These are phyloP conservation scores for Patella depressa DNA, from an alignment of 2,888 invertebrate genomes.

Conservation along the genomic window DNA sequence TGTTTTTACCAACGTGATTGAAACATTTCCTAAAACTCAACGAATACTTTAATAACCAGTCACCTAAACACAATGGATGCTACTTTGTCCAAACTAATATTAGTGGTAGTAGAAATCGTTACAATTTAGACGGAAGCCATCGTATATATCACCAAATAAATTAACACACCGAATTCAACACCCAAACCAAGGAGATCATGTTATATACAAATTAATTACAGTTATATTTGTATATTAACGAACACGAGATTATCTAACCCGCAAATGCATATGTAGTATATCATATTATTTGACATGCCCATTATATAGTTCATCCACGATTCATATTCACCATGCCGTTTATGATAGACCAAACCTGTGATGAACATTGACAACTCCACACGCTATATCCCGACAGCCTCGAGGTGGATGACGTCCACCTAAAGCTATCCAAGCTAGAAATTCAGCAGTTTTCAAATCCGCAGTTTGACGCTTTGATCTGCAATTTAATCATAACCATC, in stretches of 20 bases:
- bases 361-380: conserved; percentile 45
- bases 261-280: not conserved
- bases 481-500: conserved; percentile 22
- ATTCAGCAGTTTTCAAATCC: conserved; percentile 45
- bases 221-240: too few relatives aligned
- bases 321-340: not conserved
- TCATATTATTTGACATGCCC: not conserved
- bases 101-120: not conserved
- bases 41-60: too few relatives aligned
- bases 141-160: not conserved
- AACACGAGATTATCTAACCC: not conserved
- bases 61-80: too few relatives aligned
- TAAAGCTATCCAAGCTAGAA: conserved; percentile 47
- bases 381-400: conserved; percentile 41
- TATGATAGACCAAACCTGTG: conserved; percentile 32
- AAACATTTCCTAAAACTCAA: too few relatives aligned
- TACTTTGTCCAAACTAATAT: not conserved
- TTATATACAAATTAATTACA: too few relatives aligned
- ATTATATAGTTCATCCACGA: not conserved
- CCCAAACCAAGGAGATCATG: not conserved
- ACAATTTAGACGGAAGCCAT: not conserved
- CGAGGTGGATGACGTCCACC: conserved; percentile 33
- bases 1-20: too few relatives aligned
- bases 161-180: not conserved
- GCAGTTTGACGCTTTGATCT: conserved; percentile 46